Evolutionary conservation across 1,140 invertebrate species (phyloP).

Genomic region (Drosophila willistoni): DNA sequence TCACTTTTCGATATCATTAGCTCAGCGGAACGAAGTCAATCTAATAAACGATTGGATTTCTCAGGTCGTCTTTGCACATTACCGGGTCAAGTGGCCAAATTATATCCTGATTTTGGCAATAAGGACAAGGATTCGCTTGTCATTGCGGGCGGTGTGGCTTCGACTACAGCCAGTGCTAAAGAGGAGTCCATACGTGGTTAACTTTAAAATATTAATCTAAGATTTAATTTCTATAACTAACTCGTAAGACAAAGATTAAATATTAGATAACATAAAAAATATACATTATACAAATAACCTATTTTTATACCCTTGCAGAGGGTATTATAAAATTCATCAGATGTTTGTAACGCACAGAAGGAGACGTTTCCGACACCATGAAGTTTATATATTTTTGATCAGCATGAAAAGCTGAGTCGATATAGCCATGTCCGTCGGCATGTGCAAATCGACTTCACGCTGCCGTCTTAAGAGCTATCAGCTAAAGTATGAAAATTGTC

Average conservation of each 20-base stretch:
- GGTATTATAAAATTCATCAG: too few species aligned
- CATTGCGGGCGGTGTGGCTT: not conserved
- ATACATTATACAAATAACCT: too few species aligned
- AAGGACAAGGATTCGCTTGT: slow-evolving; percentile 73
- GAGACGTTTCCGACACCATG: too few species aligned
- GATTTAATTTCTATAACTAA: not conserved
- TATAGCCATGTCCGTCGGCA: too few species aligned
- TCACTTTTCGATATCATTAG: slow-evolving; percentile 88
- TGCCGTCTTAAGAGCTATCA: too few species aligned
- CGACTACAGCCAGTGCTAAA: slow-evolving; percentile 38
- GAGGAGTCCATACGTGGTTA: slow-evolving; percentile 60
- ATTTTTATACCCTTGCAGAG: too few species aligned
- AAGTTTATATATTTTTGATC: too few species aligned
- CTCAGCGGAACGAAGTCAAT: slow-evolving; percentile 84
- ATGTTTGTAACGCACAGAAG: too few species aligned
- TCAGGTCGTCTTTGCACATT: slow-evolving; percentile 89
- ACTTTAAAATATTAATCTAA: not conserved
- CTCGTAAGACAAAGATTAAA: not conserved
- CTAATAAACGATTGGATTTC: slow-evolving; percentile 89
- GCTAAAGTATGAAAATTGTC: too few species aligned
- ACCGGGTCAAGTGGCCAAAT: slow-evolving; percentile 86
- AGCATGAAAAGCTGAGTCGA: too few species aligned
- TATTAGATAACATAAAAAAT: not conserved
- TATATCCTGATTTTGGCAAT: slow-evolving; percentile 90
- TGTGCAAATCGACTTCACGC: too few species aligned